Conservation (phyloP, 2,113 vertebrate species). For the Gadus macrocephalus region DNA sequence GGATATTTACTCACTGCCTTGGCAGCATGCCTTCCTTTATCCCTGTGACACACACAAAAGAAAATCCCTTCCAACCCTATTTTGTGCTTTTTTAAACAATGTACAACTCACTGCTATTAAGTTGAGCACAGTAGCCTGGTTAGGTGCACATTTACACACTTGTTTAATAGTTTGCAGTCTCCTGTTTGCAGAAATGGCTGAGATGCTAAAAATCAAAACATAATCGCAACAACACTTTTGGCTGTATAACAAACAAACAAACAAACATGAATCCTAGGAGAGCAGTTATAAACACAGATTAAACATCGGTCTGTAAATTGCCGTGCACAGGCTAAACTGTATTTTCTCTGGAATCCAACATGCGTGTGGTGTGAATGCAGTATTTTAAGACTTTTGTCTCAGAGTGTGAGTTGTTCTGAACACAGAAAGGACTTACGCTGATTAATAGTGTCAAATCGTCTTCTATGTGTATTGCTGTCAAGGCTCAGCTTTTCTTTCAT, state of each 20-base stretch:
- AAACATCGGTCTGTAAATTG: too few relatives aligned
- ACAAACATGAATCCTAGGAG: background rate
- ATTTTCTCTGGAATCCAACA: background rate
- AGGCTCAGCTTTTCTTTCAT: slow-evolving; percentile 72
- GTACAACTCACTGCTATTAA: background rate
- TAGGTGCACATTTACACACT: slow-evolving; percentile 10
- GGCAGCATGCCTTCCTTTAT: background rate
- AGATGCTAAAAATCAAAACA: slow-evolving; percentile 3
- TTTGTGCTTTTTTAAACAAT: slow-evolving; percentile 2
- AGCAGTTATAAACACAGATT: too few relatives aligned
- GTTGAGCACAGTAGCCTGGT: background rate
- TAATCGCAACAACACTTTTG: background rate
- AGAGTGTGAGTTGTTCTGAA: slow-evolving; percentile 47
- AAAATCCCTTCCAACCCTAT: background rate
- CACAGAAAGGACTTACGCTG: slow-evolving; percentile 39
- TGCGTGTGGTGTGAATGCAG: slow-evolving; percentile 21
- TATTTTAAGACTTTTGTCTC: slow-evolving; percentile 11
- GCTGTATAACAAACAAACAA: too few relatives aligned
- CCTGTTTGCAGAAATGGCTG: slow-evolving; percentile 2
- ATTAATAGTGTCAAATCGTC: slow-evolving; percentile 52
- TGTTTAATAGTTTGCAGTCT: slow-evolving; percentile 14
- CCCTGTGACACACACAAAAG: background rate
- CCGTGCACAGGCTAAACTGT: too few relatives aligned
- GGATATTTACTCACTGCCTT: slow-evolving; percentile 15
- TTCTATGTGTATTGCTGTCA: slow-evolving; percentile 53